These are phyloP conservation scores for Hafferia zeledoni DNA, from an alignment of 2,797 vertebrate genomes.

Conservation along the genomic window DNA sequence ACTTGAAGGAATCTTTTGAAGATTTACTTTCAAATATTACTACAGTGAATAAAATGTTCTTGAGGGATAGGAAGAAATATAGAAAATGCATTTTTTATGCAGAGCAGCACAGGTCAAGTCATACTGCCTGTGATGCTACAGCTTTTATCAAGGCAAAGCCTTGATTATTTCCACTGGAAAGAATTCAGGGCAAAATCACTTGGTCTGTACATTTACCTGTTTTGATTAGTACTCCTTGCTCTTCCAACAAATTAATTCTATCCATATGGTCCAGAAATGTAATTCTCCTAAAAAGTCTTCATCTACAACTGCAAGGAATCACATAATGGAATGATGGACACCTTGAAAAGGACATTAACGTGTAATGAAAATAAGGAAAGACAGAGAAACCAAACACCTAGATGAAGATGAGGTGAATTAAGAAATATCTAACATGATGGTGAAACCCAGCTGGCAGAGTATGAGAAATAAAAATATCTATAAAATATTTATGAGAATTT, in stretches of 20 bases:
- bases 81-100: background rate
- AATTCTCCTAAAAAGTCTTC: background rate
- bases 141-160: background rate
- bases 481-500: background rate
- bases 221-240: background rate
- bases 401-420: background rate
- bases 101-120: background rate
- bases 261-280: background rate
- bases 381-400: background rate
- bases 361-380: background rate
- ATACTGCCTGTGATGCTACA: background rate
- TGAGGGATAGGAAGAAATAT: background rate
- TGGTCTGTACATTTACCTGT: background rate
- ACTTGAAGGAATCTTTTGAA: background rate
- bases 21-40: background rate
- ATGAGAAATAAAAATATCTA: background rate
- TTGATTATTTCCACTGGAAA: background rate
- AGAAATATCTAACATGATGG: background rate
- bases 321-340: background rate
- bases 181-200: background rate
- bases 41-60: background rate
- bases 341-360: background rate
- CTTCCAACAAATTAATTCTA: background rate
- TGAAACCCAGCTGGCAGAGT: background rate
- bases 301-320: background rate